Evolutionary conservation across 1,140 invertebrate genomes (phyloP), one percentile per base, ranked within the genome.

Genomic region (Orussus abietinus): DNA sequence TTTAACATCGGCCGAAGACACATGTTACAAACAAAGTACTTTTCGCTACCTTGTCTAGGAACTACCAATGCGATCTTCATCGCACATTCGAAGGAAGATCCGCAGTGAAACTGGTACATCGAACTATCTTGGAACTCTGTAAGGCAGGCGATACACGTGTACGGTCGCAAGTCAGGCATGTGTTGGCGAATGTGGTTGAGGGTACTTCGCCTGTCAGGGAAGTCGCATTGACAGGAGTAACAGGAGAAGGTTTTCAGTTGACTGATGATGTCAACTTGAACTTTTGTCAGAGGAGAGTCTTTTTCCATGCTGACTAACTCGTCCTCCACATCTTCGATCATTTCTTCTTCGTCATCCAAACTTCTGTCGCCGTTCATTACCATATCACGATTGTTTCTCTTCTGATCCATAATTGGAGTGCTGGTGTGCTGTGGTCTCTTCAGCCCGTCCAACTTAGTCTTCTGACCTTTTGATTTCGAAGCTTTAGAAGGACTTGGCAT

Each of bases 21-120:
- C 71, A 74, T 74, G 34, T 72, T 74, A 11, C 71, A 74, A 0
- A 69, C 72, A 38, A 74, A 74, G 18, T 72, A 72, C 14, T 64
- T 66, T 15, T 74, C 69, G 1, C 47, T 51, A 1, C 69, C 69
- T 1, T 57, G 52, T 28, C 64, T 66, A 0, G 71, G 71, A 0
- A 66, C 34, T 0, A 74, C 71, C 0, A 64, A 35, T 2, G 71
- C 71, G 2, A 74, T 74, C 21, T 72, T 72, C 67, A 72, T 70
- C 0, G 71, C 71, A 29, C 69, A 74, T 6, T 74, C 67, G 13
- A 71, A 71, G 0, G 69, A 72, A 1, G 59, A 65, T 6, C 51
- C 58, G 21, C 71, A 72, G 18, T 72, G 69, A 0, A 59, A 5
- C 3, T 74, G 70, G 15, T 72, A 74, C 38, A 68, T 49, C 0